Evolutionary conservation across 2,113 vertebrate species (phyloP), one percentile per base, ranked within the genome.

Genomic region (Cairina moschata): DNA sequence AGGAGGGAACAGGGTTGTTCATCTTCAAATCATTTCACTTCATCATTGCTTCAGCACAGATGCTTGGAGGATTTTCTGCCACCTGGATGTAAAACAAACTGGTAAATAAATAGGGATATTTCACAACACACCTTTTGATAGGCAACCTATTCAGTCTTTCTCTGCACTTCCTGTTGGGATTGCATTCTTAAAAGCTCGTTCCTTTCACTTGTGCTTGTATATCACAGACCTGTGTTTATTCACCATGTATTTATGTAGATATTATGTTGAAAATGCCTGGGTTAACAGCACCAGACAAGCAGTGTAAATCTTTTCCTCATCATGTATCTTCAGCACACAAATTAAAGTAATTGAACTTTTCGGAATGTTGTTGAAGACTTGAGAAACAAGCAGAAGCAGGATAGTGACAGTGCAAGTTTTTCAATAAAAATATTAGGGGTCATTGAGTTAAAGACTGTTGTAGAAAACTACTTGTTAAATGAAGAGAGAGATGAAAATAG

Each of bases 271-370:
- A 91, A 96, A 94, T 50, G 77, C 15, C 58, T 69, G 31, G 52
- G 78, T 91, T 96, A 89, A 83, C 7, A 87, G 50, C 83, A 84
- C 29, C 9, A 17, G 60, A 31, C 40, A 86, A 89, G 23, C 6
- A 56, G 23, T 59, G 31, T 74, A 95, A 93, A 94, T 88, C 36
- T 95, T 74, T 40, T 86, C 56, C 74, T 87, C n/a, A 65, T 80
- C 46, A 71, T 17, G 2, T 44, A 72, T 17, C 29, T 59, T 94
- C 60, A 91, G 26, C 59, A 82, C 36, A 81, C 3, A 85, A 88
- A 92, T 82, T 60, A 54, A 91, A 88, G 25, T 56, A 92, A 76
- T 23, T 46, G 28, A 88, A 86, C 20, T 68, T 90, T 91, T 32
- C 34, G 54, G 17, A 91, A 63, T 32, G 8, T 9, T 88, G 42